Percentiles rank a stretch among this genome's conserved stretches.
Evolutionary conservation across 1,140 invertebrate genomes (phyloP).

Genomic region (Coelopa frigida): DNA sequence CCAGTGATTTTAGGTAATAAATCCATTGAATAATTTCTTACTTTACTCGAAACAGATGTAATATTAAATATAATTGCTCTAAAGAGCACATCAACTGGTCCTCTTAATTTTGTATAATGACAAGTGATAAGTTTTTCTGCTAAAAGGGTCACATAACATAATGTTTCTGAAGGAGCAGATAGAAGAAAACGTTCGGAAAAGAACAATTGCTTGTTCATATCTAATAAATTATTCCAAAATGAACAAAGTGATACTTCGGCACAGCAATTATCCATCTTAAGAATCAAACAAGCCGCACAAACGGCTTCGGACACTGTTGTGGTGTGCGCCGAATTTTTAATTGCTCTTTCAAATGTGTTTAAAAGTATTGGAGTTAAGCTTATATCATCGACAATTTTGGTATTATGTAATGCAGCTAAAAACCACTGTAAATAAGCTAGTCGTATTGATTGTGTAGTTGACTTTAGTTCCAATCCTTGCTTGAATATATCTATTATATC

Average conservation of each 20-base stretch:
- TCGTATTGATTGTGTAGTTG: slow-evolving; percentile 66
- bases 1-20: slow-evolving; percentile 38
- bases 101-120: slow-evolving; percentile 53
- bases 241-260: slow-evolving; percentile 32
- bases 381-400: slow-evolving; percentile 47
- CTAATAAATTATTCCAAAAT: slow-evolving; percentile 63
- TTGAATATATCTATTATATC: slow-evolving; percentile 69
- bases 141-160: slow-evolving; percentile 55
- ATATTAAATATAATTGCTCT: slow-evolving; percentile 58
- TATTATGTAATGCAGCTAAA: slow-evolving; percentile 54
- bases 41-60: slow-evolving; percentile 44
- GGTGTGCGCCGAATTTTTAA: slow-evolving; percentile 52
- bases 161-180: slow-evolving; percentile 60
- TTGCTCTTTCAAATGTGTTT: slow-evolving; percentile 64
- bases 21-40: slow-evolving; percentile 37
- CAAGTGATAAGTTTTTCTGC: slow-evolving; percentile 58
- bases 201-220: slow-evolving; percentile 71
- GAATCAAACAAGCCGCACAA: slow-evolving; percentile 63
- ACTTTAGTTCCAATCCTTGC: slow-evolving; percentile 73
- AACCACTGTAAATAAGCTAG: slow-evolving; percentile 72
- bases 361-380: slow-evolving; percentile 54
- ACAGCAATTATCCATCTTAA: slow-evolving; percentile 51
- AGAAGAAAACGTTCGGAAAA: slow-evolving; percentile 74
- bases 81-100: slow-evolving; percentile 52
- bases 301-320: slow-evolving; percentile 70